Evolutionary conservation across 2,888 invertebrate genomes (phyloP).

Genomic region (Trichogramma dendrolimi): DNA sequence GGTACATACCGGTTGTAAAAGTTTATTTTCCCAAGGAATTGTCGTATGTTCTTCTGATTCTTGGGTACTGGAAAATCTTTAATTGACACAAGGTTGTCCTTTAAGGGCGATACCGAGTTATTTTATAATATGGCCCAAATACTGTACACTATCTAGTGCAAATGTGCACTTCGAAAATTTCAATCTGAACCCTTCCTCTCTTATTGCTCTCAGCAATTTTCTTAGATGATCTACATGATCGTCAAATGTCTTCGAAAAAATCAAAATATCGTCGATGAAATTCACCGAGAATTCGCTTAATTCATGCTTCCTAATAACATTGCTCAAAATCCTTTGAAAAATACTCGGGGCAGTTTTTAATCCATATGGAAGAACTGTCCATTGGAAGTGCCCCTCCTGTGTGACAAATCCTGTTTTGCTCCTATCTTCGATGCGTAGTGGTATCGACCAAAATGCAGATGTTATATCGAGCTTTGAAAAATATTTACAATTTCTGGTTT

Average conservation of each 20-base stretch:
- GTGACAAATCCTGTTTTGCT: constrained; percentile 28
- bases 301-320: constrained; percentile 25
- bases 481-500: too few species aligned
- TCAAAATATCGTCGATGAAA: constrained; percentile 26
- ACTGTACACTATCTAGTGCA: too few species aligned
- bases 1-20: too few species aligned
- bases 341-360: constrained; percentile 28
- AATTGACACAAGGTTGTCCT: too few species aligned
- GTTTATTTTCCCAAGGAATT: too few species aligned
- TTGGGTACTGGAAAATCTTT: too few species aligned
- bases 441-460: constrained; percentile 35
- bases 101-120: too few species aligned
- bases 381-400: constrained; percentile 16
- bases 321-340: constrained; percentile 27
- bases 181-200: too few species aligned
- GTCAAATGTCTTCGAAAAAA: constrained; percentile 23
- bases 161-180: too few species aligned
- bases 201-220: constrained; percentile 35
- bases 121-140: too few species aligned
- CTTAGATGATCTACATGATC: constrained; percentile 20
- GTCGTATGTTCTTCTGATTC: too few species aligned
- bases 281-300: constrained; percentile 17
- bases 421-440: constrained; percentile 29
- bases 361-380: constrained; percentile 25
- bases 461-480: too few species aligned